A percentile compares a stretch with the other conserved stretches of the same genome.
These are phyloP conservation scores for Zoanthus solanderi DNA, from an alignment of 92 coral and sea anemone species.

Conservation along the genomic window DNA sequence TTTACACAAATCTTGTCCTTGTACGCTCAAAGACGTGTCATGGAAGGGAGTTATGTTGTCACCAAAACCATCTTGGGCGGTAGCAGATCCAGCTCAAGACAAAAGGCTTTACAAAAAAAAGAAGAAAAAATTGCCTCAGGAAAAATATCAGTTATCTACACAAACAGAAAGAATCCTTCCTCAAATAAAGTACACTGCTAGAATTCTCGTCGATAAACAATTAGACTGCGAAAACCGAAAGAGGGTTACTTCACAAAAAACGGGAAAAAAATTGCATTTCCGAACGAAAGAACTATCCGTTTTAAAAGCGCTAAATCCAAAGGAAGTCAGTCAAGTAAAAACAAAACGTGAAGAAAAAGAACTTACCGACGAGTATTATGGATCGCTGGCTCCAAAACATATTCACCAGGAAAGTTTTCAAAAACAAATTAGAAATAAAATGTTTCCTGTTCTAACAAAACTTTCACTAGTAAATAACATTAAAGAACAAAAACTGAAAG, in stretches of 20 bases:
- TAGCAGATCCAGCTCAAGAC: not conserved
- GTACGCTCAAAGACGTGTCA: not conserved
- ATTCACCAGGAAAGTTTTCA: not conserved
- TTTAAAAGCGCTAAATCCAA: not conserved
- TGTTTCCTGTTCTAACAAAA: conserved; percentile 9
- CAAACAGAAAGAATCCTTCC: not conserved
- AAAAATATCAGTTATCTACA: not conserved
- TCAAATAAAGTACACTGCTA: conserved; percentile 12
- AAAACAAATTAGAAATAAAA: not conserved
- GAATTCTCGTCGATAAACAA: conserved; percentile 8
- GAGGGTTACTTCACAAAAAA: not conserved
- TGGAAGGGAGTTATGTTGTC: conserved; percentile 3
- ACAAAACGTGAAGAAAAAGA: conserved; percentile 4
- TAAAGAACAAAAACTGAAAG: not conserved
- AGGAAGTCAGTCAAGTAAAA: not conserved
- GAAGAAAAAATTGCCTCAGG: not conserved
- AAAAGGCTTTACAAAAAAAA: not conserved
- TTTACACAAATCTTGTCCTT: conserved; percentile 15
- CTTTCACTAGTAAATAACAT: not conserved
- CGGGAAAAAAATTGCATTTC: not conserved
- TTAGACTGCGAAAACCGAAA: not conserved
- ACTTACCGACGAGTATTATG: conserved; percentile 14
- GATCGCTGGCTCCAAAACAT: conserved; percentile 13
- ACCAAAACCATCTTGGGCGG: conserved; percentile 13
- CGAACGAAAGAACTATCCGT: not conserved